Conservation (phyloP, 2,888 invertebrate genomes). For the Parascotia fuliginaria region DNA sequence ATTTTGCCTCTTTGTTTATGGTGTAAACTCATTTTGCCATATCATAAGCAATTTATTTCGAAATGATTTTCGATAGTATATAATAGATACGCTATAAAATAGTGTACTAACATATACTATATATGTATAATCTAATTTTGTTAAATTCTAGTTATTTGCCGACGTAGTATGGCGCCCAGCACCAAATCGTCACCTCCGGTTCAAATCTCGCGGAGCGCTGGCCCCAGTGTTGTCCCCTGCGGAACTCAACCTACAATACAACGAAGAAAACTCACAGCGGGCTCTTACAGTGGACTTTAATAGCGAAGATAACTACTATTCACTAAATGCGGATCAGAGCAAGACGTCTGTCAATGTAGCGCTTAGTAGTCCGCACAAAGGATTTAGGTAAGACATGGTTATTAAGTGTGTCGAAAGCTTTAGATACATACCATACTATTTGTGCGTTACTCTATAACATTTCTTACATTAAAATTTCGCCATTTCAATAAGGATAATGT, state of each 20-base stretch:
- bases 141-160: constrained; percentile 63
- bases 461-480: no score
- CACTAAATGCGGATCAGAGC: constrained; percentile 69
- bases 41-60: no score
- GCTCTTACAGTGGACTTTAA: constrained; percentile 63
- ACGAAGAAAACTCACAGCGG: constrained; percentile 53
- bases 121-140: neutral
- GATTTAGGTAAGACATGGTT: constrained; percentile 63
- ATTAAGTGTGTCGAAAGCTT: constrained; percentile 7
- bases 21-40: no score
- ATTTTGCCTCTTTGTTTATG: no score
- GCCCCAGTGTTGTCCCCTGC: constrained; percentile 67
- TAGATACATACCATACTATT: neutral
- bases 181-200: constrained; percentile 70
- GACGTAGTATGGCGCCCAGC: constrained; percentile 81
- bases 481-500: no score
- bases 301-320: constrained; percentile 62
- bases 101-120: no score
- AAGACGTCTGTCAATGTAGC: constrained; percentile 61
- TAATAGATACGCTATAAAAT: no score
- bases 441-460: no score
- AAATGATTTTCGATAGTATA: no score
- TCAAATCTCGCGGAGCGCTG: constrained; percentile 72
- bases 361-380: constrained; percentile 70
- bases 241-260: constrained; percentile 59